These are phyloP conservation scores for Uropsilus gracilis DNA, from an alignment of 2,113 vertebrate genomes.

Conservation along the genomic window DNA sequence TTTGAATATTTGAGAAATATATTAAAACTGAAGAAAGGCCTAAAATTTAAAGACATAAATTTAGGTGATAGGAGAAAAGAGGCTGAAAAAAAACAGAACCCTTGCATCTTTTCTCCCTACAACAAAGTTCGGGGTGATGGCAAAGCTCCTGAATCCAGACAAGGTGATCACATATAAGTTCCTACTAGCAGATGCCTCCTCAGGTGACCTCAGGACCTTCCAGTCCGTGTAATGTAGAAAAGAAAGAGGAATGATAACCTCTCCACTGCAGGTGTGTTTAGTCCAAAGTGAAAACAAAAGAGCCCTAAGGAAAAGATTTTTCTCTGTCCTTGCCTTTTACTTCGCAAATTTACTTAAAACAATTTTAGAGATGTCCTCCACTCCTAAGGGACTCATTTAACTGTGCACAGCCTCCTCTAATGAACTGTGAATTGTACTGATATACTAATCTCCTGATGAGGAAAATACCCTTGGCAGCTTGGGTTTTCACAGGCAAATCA, in stretches of 20 bases:
- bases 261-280: background rate
- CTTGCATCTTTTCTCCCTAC: background rate
- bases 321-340: constrained; percentile 44
- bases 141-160: background rate
- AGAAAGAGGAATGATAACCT: background rate
- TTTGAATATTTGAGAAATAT: background rate
- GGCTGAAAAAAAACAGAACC: background rate
- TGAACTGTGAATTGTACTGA: background rate
- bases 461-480: background rate
- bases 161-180: rapidly evolving
- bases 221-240: background rate
- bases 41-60: background rate
- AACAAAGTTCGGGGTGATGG: background rate
- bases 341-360: constrained; percentile 39
- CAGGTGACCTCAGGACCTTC: background rate
- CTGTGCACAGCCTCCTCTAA: constrained; percentile 39
- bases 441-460: constrained; percentile 38
- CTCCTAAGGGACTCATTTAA: constrained; percentile 67
- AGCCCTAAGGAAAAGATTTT: constrained; percentile 17
- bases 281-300: background rate
- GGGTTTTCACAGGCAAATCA: background rate
- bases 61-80: background rate
- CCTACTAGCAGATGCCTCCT: background rate
- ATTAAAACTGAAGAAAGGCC: background rate
- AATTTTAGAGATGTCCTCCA: constrained; percentile 54